Base-by-base conservation (phyloP, 2,113 vertebrate genomes). In the Suricata suricatta region DNA sequence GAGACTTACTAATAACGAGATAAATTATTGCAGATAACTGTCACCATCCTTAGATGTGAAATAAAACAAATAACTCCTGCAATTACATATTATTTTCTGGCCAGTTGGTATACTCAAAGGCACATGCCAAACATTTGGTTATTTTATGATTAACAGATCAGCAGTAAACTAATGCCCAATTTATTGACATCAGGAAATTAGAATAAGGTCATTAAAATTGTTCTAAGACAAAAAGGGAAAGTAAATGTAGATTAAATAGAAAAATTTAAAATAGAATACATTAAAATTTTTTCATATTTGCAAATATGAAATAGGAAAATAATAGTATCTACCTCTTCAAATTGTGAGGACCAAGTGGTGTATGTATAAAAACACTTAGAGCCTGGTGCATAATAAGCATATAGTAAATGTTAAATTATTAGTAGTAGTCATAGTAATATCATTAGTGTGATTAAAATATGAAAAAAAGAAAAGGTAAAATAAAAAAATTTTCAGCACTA, bases 211-310 rank as follows among this genome's bases (percentile, higher is more conserved):
- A 93, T 47, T 8, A 90, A 57, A 54, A 27, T 41, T 63, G 11
- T 88, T 71, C 60, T 63, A 87, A 93, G 35, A 7, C 33, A 66
- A 66, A 76, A 83, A 74, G 35, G 21, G 77, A 7, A 93, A 72
- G 64, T 77, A 87, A 89, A 41, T 80, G 66, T 72, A 38, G 12
- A 81, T 54, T 85, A 64, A 54, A 25, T 85, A 92, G 50, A 95
- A 93, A 88, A 47, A 9, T 50, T 50, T 12, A 94, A 87, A 87
- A 83, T 19, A 79, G 2, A 88, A 96, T 81, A 83, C 5, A 54
- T 82, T 74, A 50, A 71, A 85, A 93, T 89, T 47, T 69, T 54
- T 76, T 90, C 35, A 66, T 79, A 76, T 74, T 95, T 96, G 54
- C 7, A 96, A 60, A 74, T 68, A 50, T 15, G n/a, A 95, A 92